Evolutionary conservation across 2,888 invertebrate genomes (phyloP), one percentile per base, ranked within the genome.

Genomic region (Nysson spinosus): DNA sequence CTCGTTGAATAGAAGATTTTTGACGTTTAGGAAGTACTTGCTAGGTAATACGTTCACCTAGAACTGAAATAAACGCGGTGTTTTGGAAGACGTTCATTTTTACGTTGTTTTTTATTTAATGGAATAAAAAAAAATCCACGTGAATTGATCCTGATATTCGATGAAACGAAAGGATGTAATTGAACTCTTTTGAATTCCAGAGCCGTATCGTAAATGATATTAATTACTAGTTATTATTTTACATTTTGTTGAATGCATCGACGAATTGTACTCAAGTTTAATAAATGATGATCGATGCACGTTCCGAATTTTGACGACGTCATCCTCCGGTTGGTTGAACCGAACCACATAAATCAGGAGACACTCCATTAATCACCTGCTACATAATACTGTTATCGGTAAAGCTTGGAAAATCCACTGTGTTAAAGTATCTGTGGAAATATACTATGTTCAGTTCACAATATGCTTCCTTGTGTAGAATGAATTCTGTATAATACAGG

Each of bases 341-440:
- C 19, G 22, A 19, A 62, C 30, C 35, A 4, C 17, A 46, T 44
- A 46, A 37, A 46, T 42, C n/a, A 26, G 17, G 14, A 42, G 40
- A 17, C 34, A n/a, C 20, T 56, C 51, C 32, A 66, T 68, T 55
- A 56, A 68, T 66, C 60, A 52, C 34, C n/a, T 24, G 3, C 17
- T 44, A 30, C 40, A 39, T 37, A 37, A 61, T 44, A 56, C 28
- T 24, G 20, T 42, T 34, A 40, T 11, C 47, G 17, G 34, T 14
- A 37, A 22, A 46, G 32, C 16, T 7, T 4, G 4, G 32, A 32
- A 32, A 12, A 32, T 11, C 24, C 28, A 7, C 22, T 14, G 43
- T 6, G 9, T 4, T n/a, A 17, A n/a, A 11, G 32, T n/a, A 5
- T 32, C n/a, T 12, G 4, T 32, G 7, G 3, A 9, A 11, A 12